Conservation (phyloP, 2,888 invertebrate species). For the Leptopilina drosophilae region DNA sequence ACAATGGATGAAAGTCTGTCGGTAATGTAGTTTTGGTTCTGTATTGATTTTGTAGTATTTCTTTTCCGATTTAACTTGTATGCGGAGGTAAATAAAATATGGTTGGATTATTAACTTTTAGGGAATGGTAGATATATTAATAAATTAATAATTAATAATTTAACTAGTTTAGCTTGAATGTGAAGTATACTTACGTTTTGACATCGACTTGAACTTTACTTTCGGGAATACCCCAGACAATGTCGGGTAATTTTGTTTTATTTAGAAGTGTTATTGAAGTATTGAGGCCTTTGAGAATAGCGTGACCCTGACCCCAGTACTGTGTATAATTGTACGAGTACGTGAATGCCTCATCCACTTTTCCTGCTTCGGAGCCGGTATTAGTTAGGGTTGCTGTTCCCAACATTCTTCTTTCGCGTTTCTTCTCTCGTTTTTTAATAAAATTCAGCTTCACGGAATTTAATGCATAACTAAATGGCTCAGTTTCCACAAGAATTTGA, state of each 20-base stretch:
- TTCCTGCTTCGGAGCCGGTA: constrained; percentile 79
- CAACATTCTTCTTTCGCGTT: constrained; percentile 68
- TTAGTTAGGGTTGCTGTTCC: constrained; percentile 77
- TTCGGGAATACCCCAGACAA: constrained; percentile 84
- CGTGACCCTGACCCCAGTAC: constrained; percentile 89
- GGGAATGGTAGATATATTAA: no score
- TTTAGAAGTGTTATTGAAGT: constrained; percentile 82
- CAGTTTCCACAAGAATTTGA: constrained; percentile 88
- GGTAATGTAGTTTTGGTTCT: no score
- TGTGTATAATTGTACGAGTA: constrained; percentile 85
- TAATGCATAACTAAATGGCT: constrained; percentile 87
- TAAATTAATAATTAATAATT: no score
- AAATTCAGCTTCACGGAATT: constrained; percentile 82
- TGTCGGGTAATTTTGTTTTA: constrained; percentile 80
- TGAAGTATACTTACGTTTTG: constrained; percentile 72
- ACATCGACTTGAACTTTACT: constrained; percentile 80
- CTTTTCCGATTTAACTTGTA: no score
- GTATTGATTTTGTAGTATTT: no score
- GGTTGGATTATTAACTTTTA: no score
- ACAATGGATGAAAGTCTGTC: no score
- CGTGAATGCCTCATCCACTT: constrained; percentile 85
- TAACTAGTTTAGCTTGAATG: neutral
- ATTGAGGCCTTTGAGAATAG: constrained; percentile 84
- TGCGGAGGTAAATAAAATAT: no score
- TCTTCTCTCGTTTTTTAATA: constrained; percentile 78